Evolutionary conservation across 2,113 vertebrate genomes (phyloP).

Genomic region (Microcebus tavaratra): DNA sequence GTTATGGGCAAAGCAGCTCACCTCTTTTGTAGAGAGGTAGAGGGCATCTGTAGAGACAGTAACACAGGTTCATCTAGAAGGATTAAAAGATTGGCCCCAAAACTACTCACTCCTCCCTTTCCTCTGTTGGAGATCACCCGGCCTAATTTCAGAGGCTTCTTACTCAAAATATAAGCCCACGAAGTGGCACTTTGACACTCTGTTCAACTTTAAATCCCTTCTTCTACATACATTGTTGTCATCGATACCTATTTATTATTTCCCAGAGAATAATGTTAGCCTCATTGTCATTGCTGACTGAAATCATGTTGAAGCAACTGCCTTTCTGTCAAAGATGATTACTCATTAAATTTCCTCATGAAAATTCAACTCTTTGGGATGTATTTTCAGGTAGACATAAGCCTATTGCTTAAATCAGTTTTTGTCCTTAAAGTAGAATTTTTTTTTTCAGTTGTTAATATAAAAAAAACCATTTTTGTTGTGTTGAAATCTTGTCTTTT

Average conservation of each 20-base stretch:
- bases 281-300: neutral
- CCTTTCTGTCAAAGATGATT: neutral
- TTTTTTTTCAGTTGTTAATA: constrained; percentile 25
- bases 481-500: neutral
- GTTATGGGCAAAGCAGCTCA: neutral
- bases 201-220: neutral
- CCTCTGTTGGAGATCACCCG: neutral
- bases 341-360: neutral
- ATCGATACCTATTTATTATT: neutral
- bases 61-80: neutral
- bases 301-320: neutral
- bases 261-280: neutral
- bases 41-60: neutral
- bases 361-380: neutral
- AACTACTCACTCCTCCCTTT: neutral
- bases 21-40: neutral
- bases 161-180: neutral
- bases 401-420: neutral
- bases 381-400: constrained; percentile 37
- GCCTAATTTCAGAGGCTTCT: neutral
- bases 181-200: neutral
- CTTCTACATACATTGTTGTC: neutral
- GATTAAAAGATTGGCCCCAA: neutral
- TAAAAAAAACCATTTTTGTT: neutral
- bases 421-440: neutral